Base-by-base conservation (phyloP, 2,113 vertebrate genomes). In the Hemiprocne comata region DNA sequence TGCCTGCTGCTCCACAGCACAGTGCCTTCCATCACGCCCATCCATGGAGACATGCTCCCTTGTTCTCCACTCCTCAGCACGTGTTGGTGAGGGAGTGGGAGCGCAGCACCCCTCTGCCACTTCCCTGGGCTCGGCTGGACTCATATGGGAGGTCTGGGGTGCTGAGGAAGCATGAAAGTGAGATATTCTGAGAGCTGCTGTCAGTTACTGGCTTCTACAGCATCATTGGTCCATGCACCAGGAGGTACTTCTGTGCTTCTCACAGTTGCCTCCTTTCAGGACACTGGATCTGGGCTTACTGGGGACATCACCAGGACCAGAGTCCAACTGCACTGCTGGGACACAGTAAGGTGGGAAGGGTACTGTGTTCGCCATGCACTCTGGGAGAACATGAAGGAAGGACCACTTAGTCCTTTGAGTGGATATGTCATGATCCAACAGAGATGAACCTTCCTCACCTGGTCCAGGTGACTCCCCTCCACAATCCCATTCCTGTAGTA, bases 341-440 rank as follows among this genome's bases (percentile, higher is more conserved):
- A 55, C 25, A 36, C 14, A 54, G 31, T 21, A 26, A 67, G n/a
- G 20, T 38, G 23, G 26, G 50, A 40, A 46, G 36, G 46, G 12
- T 7, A n/a, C 7, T 0, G 0, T 36, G 44, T 86, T 86, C 33
- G 61, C 34, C 4, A 1, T 42, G n/a, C 14, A 76, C 0, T 80
- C 25, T 51, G 21, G 58, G 42, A 76, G 12, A 69, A 64, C n/a
- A 40, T 17, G 17, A 72, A 23, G 11, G 36, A 66, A 61, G 31
- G 55, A 11, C 18, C 14, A 3, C 24, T 2, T 36, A 73, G 29
- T 67, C 62, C 16, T 55, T 83, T 62, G 72, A 33, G 20, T 38
- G 38, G 36, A 7, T 31, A 40, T 64, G 21, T 58, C 21, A 18
- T 24, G 20, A 20, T 70, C 51, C 40, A 53, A 12, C 31, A 62